A percentile compares a stretch with the other conserved stretches of the same genome.
Evolutionary conservation across 2,113 vertebrate species (phyloP).

Genomic region (Meriones unguiculatus): DNA sequence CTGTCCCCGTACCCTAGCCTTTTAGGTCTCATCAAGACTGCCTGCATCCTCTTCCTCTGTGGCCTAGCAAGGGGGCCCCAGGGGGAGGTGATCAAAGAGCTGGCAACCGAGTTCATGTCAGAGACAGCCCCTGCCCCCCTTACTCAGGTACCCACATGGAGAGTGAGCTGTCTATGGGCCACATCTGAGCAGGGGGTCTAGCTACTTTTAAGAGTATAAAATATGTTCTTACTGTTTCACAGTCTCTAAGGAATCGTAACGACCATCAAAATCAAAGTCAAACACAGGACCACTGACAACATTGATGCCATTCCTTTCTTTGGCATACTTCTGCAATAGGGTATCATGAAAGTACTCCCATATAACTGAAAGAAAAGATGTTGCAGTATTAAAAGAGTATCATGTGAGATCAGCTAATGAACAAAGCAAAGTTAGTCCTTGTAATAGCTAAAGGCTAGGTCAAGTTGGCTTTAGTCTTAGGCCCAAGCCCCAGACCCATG

Average conservation of each 20-base stretch:
- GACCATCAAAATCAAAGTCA: constrained; percentile 93
- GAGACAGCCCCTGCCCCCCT: no score
- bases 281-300: constrained; percentile 96
- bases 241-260: constrained; percentile 86
- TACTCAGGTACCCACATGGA: no score
- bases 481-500: background rate
- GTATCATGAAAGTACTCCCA: constrained; percentile 92
- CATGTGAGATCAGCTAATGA: background rate
- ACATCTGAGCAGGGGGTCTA: background rate
- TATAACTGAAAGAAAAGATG: constrained; percentile 86
- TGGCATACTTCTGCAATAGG: constrained; percentile 88
- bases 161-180: no score
- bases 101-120: no score
- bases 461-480: background rate
- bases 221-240: constrained; percentile 87
- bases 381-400: background rate
- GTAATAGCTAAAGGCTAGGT: background rate
- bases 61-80: no score
- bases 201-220: background rate
- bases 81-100: no score
- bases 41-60: no score
- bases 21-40: no score
- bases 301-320: constrained; percentile 91
- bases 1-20: no score
- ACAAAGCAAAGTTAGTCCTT: background rate